Evolutionary conservation across 92 coral and sea anemone genomes (phyloP), one percentile per base, ranked within the genome.

Genomic region (Phenganax marumi): DNA sequence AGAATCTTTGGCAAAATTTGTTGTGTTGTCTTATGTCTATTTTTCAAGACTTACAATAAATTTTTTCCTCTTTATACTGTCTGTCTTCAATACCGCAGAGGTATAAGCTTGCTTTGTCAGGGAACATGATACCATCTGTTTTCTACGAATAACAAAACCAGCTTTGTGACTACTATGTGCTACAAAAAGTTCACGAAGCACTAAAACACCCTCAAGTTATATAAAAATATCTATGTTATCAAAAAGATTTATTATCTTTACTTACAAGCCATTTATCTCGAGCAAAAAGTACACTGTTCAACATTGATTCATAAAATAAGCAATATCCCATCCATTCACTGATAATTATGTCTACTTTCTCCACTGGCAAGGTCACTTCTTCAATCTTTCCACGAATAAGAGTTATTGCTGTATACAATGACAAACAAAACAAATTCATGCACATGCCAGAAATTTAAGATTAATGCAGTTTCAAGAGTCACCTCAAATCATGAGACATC

Each of bases 321-420:
- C 97, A 94, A 83, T 94, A 92, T 8, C 98, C 98, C 98, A 94
- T 94, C 98, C 98, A 94, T 77, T 94, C 98, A 84, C 97, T 92
- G 80, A 94, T 90, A 78, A 94, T 94, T 25, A 94, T 94, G 52
- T 94, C 98, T 52, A 94, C 98, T 79, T 92, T 90, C 12, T 90
- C 98, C 46, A 94, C 93, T 12, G 98, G 98, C 57, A 94, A 81
- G 39, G 85, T 54, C 24, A 92, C 88, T 24, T 94, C 95, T 69
- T 94, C 98, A 58, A 92, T 92, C 85, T 94, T 94, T 54, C 98
- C 97, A 88, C 93, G 88, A 73, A 94, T 90, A 0, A 94, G 87
- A 18, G 97, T 93, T 70, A 93, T 91, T 21, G 89, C 97, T 91
- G 66, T 5, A 91, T 52, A 24, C 10, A 79, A 25, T 73, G 46